Evolutionary conservation across 2,113 vertebrate species (phyloP).

Genomic region (Danio rerio): DNA sequence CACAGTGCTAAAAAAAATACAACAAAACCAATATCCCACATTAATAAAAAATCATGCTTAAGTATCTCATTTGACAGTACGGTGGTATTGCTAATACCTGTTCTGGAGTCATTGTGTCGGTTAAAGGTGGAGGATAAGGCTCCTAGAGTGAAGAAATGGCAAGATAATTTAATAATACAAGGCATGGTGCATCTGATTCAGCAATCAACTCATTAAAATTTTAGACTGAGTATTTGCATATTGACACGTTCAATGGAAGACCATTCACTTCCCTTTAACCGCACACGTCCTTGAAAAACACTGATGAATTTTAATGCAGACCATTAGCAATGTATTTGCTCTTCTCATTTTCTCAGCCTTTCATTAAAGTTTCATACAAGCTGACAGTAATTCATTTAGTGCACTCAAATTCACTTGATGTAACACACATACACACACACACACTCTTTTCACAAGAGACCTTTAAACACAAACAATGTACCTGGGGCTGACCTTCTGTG

Average conservation of each 20-base stretch:
- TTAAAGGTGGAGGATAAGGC: constrained; percentile 64
- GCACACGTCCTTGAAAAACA: constrained; percentile 32
- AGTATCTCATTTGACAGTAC: too few species aligned
- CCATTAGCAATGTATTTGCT: constrained; percentile 14
- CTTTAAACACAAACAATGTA: constrained; percentile 40
- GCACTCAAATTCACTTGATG: not conserved
- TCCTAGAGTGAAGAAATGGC: constrained; percentile 61
- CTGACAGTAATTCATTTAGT: not conserved
- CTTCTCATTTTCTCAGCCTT: not conserved
- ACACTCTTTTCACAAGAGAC: constrained; percentile 12
- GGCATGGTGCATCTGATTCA: not conserved
- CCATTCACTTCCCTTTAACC: not conserved
- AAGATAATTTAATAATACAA: constrained; percentile 5
- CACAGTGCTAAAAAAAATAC: not conserved
- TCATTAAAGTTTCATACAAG: constrained; percentile 21
- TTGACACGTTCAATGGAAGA: not conserved
- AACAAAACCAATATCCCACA: not conserved
- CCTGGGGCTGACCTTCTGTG: constrained; percentile 68
- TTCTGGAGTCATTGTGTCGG: constrained; percentile 88
- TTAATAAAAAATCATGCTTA: not conserved
- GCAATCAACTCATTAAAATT: not conserved
- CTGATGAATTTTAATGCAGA: constrained; percentile 33
- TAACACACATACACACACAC: not conserved
- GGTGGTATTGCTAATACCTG: constrained; percentile 75
- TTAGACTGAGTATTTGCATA: constrained; percentile 19